Percentiles rank a stretch among this genome's conserved stretches.
phyloP scores from a whole-genome alignment of 2,113 vertebrate species.

The Oncorhynchus mykiss region DNA sequence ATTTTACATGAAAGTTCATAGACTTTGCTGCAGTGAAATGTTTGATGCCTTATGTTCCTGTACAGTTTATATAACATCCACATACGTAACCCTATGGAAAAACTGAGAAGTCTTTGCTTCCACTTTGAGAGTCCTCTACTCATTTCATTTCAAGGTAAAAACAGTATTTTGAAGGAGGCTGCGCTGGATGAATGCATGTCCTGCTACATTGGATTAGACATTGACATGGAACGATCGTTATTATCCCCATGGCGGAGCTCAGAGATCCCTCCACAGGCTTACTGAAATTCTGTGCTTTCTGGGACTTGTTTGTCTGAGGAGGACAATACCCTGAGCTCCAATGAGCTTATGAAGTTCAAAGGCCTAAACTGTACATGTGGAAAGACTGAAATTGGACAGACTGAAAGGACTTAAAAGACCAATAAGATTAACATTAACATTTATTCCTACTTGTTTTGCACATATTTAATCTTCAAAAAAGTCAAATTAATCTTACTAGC shows the following conservation, averaged over 20 bases:
- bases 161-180: background rate
- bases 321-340: background rate
- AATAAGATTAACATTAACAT: background rate
- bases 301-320: background rate
- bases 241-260: background rate
- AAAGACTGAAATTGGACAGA: background rate
- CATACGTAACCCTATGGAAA: background rate
- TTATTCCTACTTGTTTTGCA: background rate
- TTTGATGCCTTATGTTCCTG: background rate
- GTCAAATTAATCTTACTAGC: background rate
- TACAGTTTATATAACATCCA: background rate
- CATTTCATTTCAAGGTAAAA: conserved; percentile 3
- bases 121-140: conserved; percentile 8
- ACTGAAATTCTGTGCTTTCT: background rate
- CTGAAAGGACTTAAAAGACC: background rate
- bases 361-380: background rate
- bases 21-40: background rate
- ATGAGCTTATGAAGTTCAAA: conserved; percentile 5
- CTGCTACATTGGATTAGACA: background rate
- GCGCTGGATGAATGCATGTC: background rate
- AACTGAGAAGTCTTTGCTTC: background rate
- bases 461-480: no score
- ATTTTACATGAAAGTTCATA: conserved; percentile 1
- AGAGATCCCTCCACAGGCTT: background rate
- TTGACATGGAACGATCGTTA: background rate